These are phyloP conservation scores for Sinocyclocheilus grahami DNA, from an alignment of 2,113 vertebrate species.

Conservation along the genomic window DNA sequence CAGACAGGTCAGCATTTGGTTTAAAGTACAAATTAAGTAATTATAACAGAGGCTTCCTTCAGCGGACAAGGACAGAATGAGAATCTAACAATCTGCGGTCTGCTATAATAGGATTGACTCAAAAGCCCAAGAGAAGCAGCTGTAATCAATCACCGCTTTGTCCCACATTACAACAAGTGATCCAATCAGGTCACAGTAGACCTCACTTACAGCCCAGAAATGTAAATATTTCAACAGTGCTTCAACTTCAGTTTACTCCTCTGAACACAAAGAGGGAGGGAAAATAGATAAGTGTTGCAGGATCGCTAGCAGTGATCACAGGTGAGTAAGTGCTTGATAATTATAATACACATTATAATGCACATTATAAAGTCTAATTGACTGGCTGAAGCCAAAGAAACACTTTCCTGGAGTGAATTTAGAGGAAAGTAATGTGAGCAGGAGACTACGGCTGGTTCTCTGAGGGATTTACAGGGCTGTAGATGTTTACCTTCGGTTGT, in stretches of 20 bases:
- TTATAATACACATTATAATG: constrained; percentile 21
- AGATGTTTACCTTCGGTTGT: not conserved
- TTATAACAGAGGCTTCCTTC: constrained; percentile 19
- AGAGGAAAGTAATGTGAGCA: not conserved
- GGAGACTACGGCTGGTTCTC: not conserved
- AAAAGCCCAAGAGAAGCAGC: not conserved
- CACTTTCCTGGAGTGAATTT: constrained; percentile 46
- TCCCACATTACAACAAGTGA: not conserved
- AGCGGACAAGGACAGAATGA: not conserved
- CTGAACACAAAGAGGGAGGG: not conserved
- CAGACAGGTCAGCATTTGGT: not conserved
- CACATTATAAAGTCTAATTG: constrained; percentile 60
- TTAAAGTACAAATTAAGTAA: constrained; percentile 1
- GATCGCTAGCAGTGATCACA: constrained; percentile 1
- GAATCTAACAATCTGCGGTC: not conserved
- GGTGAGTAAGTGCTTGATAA: constrained; percentile 7
- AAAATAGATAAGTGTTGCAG: constrained; percentile 28
- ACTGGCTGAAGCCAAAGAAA: constrained; percentile 58
- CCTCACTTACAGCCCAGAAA: not conserved
- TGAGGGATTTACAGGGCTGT: not conserved
- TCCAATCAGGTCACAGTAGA: not conserved
- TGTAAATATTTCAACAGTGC: constrained; percentile 1
- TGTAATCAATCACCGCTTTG: constrained; percentile 12
- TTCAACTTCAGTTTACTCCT: constrained; percentile 17
- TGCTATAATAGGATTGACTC: constrained; percentile 2